Base-by-base conservation (phyloP, 2,797 vertebrate species). In the Melanogrammus aeglefinus region DNA sequence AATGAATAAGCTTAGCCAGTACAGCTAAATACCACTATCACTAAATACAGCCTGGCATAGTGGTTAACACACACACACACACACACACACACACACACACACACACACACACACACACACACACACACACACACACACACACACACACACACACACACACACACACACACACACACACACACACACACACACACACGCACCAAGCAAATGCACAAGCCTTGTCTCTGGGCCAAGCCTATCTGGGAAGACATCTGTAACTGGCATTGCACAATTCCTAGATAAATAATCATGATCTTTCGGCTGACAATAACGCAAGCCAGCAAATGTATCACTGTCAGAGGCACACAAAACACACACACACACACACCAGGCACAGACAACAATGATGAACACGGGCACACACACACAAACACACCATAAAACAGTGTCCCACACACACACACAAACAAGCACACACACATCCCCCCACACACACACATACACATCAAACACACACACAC, bases 231-330 rank as follows among this genome's bases (percentile, higher is more conserved):
- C 83, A 80, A 70, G 66, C 79, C 72, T 47, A 87, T 4, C 3
- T 29, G 2, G 69, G 69, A 71, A 33, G 69, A 87, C 82, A 84
- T 73, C 35, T 35, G 12, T 66, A 74, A 75, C 72, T 78, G 63
- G 44, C 74, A 77, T 78, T 77, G 76, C 78, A 80, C 57, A 77
- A 27, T 51, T 81, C 82, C 72, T 84, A 82, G 81, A 86, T 70
- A 80, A 85, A 81, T 77, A 86, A 84, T 88, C 79, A 74, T 35
- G 78, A 88, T 86, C 83, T 87, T 87, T 29, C 77, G 79, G 82
- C 87, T 76, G 38, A 29, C 84, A 85, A 80, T 82, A 78, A 83
- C 76, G 79, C 81, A 84, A 77, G 77, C 81, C 76, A 83, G 80
- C 81, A 36, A 47, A 79, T 63, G 33, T 44, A 79, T 87, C 84